phyloP scores from a whole-genome alignment of 2,113 vertebrate genomes.

The Ceyx margarethae region DNA sequence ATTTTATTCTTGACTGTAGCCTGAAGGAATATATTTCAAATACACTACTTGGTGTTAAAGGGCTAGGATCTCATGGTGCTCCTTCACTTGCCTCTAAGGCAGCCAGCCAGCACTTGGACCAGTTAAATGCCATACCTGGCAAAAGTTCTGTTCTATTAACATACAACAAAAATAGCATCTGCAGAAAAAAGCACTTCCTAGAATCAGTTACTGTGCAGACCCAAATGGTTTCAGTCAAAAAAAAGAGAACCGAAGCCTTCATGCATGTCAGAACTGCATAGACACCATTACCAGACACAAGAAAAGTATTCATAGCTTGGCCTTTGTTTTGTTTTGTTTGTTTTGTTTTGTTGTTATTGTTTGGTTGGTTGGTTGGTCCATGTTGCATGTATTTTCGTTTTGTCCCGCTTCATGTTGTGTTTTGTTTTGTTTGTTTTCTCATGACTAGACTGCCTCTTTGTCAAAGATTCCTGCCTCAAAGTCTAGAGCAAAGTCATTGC shows the following conservation, averaged over 20 bases:
- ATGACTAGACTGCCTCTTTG: constrained; percentile 84
- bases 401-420: constrained; percentile 70
- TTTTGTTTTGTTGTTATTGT: not conserved
- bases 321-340: not conserved
- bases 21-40: not conserved
- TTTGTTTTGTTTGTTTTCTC: constrained; percentile 76
- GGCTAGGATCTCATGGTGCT: not conserved
- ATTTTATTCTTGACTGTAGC: not conserved
- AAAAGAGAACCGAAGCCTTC: not conserved
- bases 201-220: not conserved
- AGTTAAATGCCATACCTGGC: not conserved
- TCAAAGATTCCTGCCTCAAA: constrained; percentile 91
- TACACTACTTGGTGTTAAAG: not conserved
- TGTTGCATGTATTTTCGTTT: constrained; percentile 59
- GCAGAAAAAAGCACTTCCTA: not conserved
- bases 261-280: not conserved
- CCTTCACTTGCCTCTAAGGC: not conserved
- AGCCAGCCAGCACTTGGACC: not conserved
- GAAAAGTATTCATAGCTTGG: not conserved
- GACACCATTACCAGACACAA: not conserved
- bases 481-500: constrained; percentile 76
- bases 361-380: not conserved
- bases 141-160: not conserved
- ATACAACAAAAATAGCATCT: not conserved
- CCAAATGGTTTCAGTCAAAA: not conserved